phyloP scores from a whole-genome alignment of 1,140 invertebrate species.

The Pararge aegeria region DNA sequence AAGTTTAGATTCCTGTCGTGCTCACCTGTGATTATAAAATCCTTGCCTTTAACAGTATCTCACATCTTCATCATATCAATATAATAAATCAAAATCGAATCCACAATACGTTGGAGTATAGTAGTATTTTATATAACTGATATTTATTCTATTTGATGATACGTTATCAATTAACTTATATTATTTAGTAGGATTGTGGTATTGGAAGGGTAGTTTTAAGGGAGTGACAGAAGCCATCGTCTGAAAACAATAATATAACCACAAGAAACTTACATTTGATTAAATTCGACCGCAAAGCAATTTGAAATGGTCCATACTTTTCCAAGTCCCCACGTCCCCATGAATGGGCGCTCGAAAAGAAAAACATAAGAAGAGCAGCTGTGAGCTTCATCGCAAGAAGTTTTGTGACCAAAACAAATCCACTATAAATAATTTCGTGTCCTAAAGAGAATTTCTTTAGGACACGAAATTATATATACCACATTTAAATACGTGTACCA shows the following conservation, averaged over 20 bases:
- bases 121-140: too few species aligned
- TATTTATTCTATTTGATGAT: too few species aligned
- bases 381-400: conserved; percentile 25
- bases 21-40: conserved; percentile 50
- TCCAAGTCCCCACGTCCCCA: conserved; percentile 60
- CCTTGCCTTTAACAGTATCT: background rate
- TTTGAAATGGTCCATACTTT: conserved; percentile 63
- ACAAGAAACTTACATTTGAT: conserved; percentile 73
- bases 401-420: background rate
- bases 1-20: conserved; percentile 50
- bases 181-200: too few species aligned
- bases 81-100: too few species aligned
- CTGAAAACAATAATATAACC: too few species aligned
- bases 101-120: background rate
- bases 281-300: conserved; percentile 53
- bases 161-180: too few species aligned
- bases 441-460: background rate
- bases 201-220: too few species aligned
- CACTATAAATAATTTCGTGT: background rate
- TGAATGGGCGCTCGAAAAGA: conserved; percentile 24
- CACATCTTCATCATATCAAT: too few species aligned
- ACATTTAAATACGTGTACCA: too few species aligned
- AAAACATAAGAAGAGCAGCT: conserved; percentile 34
- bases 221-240: too few species aligned
- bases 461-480: background rate